Evolutionary conservation across 1,140 invertebrate species (phyloP).

Genomic region (Monochamus saltuarius): DNA sequence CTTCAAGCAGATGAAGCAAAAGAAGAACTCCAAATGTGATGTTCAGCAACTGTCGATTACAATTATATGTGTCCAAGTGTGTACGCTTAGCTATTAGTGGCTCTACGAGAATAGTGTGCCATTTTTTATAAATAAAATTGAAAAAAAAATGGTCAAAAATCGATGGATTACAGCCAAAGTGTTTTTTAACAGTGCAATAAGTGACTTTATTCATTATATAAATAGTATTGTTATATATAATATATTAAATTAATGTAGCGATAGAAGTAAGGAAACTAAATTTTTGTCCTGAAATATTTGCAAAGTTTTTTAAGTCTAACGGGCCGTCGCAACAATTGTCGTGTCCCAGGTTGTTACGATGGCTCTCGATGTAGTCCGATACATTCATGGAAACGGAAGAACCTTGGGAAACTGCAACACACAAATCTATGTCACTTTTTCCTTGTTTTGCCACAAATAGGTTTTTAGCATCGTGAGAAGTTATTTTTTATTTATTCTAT

Average conservation of each 20-base stretch:
- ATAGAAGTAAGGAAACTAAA: conserved; percentile 48
- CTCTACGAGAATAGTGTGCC: conserved; percentile 51
- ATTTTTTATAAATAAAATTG: conserved; percentile 49
- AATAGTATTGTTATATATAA: conserved; percentile 52
- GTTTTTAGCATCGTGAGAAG: background rate
- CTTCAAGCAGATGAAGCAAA: conserved; percentile 12
- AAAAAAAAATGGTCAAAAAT: conserved; percentile 10
- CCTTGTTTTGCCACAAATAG: no score
- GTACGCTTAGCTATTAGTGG: conserved; percentile 44
- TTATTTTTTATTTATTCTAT: conserved; percentile 20
- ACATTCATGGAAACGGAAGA: no score
- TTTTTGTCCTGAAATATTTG: conserved; percentile 22
- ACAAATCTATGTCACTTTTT: no score
- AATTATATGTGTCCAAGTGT: conserved; percentile 43
- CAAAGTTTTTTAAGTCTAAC: no score
- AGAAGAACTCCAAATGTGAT: conserved; percentile 36
- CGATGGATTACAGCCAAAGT: conserved; percentile 43
- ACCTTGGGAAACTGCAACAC: no score
- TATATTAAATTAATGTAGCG: conserved; percentile 54
- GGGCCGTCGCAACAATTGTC: no score
- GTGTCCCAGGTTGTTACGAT: conserved; percentile 9
- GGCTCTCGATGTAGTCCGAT: background rate
- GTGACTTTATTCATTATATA: conserved; percentile 30
- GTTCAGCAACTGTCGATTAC: conserved; percentile 44
- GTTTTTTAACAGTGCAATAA: conserved; percentile 29